Percentiles rank a stretch among this genome's conserved stretches.
phyloP scores from a whole-genome alignment of 2,797 vertebrate species.

The Chaunax sp. region DNA sequence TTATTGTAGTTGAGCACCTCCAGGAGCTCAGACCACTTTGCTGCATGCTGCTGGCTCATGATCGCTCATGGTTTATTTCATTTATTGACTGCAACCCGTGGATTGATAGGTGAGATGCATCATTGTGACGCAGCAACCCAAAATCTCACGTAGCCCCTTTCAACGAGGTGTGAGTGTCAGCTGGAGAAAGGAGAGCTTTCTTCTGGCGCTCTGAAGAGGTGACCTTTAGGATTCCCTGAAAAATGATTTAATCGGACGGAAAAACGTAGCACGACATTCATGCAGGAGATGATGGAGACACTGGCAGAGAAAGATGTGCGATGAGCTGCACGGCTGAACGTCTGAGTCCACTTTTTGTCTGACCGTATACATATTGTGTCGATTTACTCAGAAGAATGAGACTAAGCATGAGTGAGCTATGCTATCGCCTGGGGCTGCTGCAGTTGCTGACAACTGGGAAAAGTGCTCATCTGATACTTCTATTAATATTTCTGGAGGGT shows the following conservation, averaged over 20 bases:
- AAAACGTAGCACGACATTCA: conserved; percentile 48
- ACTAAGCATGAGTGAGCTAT: neutral
- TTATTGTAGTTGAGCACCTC: neutral
- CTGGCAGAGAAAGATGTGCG: conserved; percentile 17
- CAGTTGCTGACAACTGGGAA: too few species aligned
- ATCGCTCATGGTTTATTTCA: conserved; percentile 14
- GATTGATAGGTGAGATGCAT: conserved; percentile 26
- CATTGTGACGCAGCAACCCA: neutral
- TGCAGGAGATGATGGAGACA: conserved; percentile 23
- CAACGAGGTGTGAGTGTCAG: conserved; percentile 4
- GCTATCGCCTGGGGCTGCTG: too few species aligned
- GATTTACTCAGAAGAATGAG: conserved; percentile 6
- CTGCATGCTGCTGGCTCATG: conserved; percentile 2
- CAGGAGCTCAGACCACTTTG: conserved; percentile 7
- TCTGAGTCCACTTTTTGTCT: conserved; percentile 19
- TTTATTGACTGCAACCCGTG: conserved; percentile 3
- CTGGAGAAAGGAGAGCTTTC: conserved; percentile 14
- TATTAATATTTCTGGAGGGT: too few species aligned
- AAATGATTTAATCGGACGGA: conserved; percentile 29
- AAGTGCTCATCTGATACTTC: too few species aligned
- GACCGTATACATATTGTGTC: neutral
- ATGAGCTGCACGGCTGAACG: conserved; percentile 11
- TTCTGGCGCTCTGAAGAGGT: conserved; percentile 18
- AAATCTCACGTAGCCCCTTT: neutral
- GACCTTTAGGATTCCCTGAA: conserved; percentile 46